Base-by-base conservation (phyloP, 2,113 vertebrate species). In the Heterotis niloticus region DNA sequence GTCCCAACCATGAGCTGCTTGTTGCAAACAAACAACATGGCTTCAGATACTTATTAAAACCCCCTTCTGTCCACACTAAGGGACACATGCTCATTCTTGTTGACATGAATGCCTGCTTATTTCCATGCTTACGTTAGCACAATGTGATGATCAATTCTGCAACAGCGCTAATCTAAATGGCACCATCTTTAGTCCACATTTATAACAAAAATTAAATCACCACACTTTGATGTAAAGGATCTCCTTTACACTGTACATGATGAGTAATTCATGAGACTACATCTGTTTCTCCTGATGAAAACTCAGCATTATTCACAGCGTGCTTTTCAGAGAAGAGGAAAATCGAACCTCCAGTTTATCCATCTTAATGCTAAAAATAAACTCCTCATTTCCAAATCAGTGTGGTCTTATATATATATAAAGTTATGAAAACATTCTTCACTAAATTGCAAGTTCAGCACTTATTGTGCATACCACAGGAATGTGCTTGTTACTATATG, bases 401-500 rank as follows among this genome's bases (percentile, higher is more conserved):
- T 16, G 5, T 28, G 4, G 24, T 51, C 79, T 20, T 56, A 77
- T 68, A 4, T 23, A 34, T 44, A 7, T 67, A 52, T 62, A 13
- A 34, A 54, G 44, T 81, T 81, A 67, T 78, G 79, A 79, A 80
- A 78, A 78, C 75, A 74, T 56, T 59, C 64, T n/a, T 56, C 77
- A 69, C 72, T 80, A 81, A n/a, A 85, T 68, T 79, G 24, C 52
- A 56, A 78, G 64, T 73, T 66, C 76, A 60, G 72, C 74, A 54
- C 14, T 23, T 23, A 24, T n/a, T 66, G 66, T 67, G 75, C 75
- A 54, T 66, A 80, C 76, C 62, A 75, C 70, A 29, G 20, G 60
- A 69, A 57, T 57, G 68, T 84, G 77, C n/a, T 51, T 76, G 78
- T 81, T 84, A 77, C 78, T 59, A 79, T 76, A n/a, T n/a, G 26